These are phyloP conservation scores for Timema cristinae DNA, from an alignment of 2,888 invertebrate species.

Conservation along the genomic window DNA sequence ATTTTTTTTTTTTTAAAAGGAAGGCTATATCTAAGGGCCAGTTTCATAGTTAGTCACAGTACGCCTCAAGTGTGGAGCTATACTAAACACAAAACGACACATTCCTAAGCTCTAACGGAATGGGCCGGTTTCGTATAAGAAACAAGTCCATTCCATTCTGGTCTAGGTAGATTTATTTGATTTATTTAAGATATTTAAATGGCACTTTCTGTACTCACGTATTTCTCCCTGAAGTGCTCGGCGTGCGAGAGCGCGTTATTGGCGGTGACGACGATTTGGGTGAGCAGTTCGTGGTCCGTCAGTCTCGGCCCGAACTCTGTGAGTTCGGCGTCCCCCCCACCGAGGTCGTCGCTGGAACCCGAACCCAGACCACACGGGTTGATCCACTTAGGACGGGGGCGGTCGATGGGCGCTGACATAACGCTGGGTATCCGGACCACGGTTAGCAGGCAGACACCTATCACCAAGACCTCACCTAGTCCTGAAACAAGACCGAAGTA, in stretches of 20 bases:
- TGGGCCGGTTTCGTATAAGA: too few species aligned
- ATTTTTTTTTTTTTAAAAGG: too few species aligned
- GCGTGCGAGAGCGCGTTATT: slow-evolving; percentile 47
- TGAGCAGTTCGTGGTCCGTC: slow-evolving; percentile 43
- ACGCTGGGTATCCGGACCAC: slow-evolving; percentile 42
- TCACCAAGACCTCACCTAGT: slow-evolving; percentile 45
- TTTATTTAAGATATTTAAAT: too few species aligned
- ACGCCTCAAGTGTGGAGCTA: too few species aligned
- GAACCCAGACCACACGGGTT: slow-evolving; percentile 47
- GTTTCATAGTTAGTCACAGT: too few species aligned
- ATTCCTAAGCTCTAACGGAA: too few species aligned
- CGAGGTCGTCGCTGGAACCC: slow-evolving; percentile 23
- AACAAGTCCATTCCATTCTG: too few species aligned
- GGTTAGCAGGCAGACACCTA: slow-evolving; percentile 44
- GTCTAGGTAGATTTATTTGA: too few species aligned
- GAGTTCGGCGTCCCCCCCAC: slow-evolving; percentile 16
- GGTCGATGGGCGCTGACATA: slow-evolving; percentile 41
- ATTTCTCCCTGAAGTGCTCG: slow-evolving; percentile 45
- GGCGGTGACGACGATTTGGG: slow-evolving; percentile 46
- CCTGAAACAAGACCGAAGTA: slow-evolving; percentile 40
- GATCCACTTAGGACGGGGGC: slow-evolving; percentile 47
- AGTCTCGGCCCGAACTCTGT: slow-evolving; percentile 27
- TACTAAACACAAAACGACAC: too few species aligned
- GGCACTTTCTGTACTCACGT: slow-evolving; percentile 45
- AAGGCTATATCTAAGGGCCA: too few species aligned